A percentile compares a stretch with the other conserved stretches of the same genome.
Conservation (phyloP, 2,113 vertebrate genomes). For the Erythrocebus patas region DNA sequence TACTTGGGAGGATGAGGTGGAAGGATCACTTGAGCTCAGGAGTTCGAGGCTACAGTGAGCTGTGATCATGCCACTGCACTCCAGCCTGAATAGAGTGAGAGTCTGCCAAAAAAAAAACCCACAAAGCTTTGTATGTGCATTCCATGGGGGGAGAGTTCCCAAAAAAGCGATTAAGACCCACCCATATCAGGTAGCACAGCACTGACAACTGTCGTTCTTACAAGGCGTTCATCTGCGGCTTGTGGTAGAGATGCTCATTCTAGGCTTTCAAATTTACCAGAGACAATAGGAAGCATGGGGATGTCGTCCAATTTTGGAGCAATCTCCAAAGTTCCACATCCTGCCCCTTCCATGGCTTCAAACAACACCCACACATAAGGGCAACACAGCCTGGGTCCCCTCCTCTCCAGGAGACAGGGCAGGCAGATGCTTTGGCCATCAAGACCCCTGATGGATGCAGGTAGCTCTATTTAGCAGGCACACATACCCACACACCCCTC, state of each 20-base stretch:
- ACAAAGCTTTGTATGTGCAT: neutral
- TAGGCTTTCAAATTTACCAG: neutral
- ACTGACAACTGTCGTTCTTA: neutral
- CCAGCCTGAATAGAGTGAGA: too few species aligned
- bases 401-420: neutral
- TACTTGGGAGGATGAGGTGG: too few species aligned
- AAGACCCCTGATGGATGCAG: neutral
- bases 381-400: neutral
- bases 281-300: neutral
- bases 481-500: rapidly evolving
- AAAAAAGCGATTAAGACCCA: neutral
- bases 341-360: neutral
- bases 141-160: neutral
- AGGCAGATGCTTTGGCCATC: neutral
- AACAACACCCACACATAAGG: rapidly evolving
- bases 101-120: too few species aligned
- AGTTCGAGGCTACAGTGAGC: too few species aligned
- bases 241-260: neutral
- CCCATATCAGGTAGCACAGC: neutral
- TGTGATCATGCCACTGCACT: too few species aligned
- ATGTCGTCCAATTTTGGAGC: neutral
- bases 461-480: neutral
- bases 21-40: too few species aligned
- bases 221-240: rapidly evolving
- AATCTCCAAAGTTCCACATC: neutral